phyloP scores from a whole-genome alignment of 2,113 vertebrate species.

The Oxyruncus cristatus region DNA sequence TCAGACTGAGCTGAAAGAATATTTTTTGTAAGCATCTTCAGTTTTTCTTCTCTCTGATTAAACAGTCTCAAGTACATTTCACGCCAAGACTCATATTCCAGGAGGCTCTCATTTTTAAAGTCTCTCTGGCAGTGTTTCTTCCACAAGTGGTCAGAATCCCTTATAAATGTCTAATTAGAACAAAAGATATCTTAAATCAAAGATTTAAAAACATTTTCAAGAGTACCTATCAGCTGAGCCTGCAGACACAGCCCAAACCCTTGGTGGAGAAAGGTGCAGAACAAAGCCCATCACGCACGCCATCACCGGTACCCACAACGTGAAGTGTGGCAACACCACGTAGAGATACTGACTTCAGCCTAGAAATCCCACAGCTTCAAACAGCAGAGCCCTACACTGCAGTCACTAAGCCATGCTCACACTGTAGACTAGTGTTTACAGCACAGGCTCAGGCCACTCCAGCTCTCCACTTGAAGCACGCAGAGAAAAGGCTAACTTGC shows the following conservation, averaged over 20 bases:
- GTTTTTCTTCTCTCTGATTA: slow-evolving; percentile 82
- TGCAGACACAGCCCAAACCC: not conserved
- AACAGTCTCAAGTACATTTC: slow-evolving; percentile 84
- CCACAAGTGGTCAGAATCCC: slow-evolving; percentile 83
- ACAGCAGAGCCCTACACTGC: not conserved
- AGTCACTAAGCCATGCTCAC: not conserved
- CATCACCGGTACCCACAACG: not conserved
- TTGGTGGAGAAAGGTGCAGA: not conserved
- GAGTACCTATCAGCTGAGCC: not conserved
- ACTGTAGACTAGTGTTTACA: not conserved
- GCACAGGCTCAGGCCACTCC: not conserved
- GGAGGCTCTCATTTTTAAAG: slow-evolving; percentile 76
- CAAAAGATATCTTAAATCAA: not conserved
- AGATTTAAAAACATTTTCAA: not conserved
- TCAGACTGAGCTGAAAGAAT: slow-evolving; percentile 82
- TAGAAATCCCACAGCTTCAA: not conserved
- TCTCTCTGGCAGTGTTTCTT: slow-evolving; percentile 84
- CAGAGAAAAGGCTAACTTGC: not conserved
- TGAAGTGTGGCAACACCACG: accelerated
- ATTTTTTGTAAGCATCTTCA: slow-evolving; percentile 80
- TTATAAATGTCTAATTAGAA: slow-evolving; percentile 69
- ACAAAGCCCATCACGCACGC: not conserved
- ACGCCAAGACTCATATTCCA: slow-evolving; percentile 86
- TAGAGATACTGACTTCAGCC: not conserved
- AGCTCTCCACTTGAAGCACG: not conserved